These are phyloP conservation scores for Pelecanus crispus DNA, from an alignment of 2,113 vertebrate species.

Conservation along the genomic window DNA sequence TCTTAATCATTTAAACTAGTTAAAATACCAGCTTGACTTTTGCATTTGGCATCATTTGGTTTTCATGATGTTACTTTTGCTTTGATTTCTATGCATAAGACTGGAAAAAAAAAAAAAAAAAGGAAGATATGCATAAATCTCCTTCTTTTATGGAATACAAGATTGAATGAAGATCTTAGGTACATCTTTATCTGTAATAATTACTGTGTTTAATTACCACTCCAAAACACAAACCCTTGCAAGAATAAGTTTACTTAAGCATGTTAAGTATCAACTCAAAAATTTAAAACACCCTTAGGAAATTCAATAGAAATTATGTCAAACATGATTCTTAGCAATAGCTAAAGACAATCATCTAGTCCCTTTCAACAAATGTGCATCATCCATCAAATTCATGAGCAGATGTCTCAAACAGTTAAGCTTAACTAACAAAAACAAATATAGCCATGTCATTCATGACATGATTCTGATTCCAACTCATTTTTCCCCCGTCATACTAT, in stretches of 20 bases:
- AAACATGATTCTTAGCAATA: background rate
- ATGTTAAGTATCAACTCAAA: background rate
- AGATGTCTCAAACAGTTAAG: background rate
- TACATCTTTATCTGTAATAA: background rate
- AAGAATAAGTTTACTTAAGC: background rate
- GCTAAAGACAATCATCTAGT: background rate
- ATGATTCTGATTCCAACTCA: background rate
- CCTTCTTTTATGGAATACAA: background rate
- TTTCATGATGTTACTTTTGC: background rate
- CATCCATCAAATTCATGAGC: background rate
- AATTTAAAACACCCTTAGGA: background rate
- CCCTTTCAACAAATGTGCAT: background rate
- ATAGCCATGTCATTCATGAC: background rate
- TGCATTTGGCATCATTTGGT: background rate
- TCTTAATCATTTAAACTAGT: background rate
- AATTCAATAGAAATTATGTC: background rate
- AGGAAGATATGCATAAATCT: fast-evolving
- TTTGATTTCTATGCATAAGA: background rate
- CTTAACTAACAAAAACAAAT: background rate
- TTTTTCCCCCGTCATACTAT: background rate
- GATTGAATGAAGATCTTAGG: background rate
- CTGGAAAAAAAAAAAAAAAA: background rate
- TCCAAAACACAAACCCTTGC: background rate
- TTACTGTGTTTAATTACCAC: background rate
- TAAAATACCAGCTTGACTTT: background rate